A percentile compares a stretch with the other conserved stretches of the same genome.
phyloP scores from a whole-genome alignment of 2,113 vertebrate genomes.

The Pomatostomus ruficeps region DNA sequence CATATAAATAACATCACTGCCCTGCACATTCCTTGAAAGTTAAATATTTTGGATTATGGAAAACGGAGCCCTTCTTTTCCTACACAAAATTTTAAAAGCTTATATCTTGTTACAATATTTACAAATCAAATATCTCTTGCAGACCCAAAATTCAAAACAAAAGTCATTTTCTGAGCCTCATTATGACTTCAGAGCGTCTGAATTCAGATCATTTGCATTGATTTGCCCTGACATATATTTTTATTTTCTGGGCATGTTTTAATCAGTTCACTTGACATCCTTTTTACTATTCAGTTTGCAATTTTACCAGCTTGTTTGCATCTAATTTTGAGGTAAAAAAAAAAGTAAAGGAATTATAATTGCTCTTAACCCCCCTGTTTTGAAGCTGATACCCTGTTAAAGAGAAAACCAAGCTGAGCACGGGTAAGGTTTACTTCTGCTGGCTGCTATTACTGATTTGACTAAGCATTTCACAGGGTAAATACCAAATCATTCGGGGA shows the following conservation, averaged over 20 bases:
- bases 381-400: neutral
- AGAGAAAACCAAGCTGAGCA: neutral
- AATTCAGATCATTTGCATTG: neutral
- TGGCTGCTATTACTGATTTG: conserved; percentile 35
- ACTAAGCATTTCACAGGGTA: conserved; percentile 47
- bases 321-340: neutral
- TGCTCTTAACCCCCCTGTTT: neutral
- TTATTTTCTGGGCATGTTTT: neutral
- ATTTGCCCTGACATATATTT: neutral
- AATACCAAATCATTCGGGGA: neutral
- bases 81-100: neutral
- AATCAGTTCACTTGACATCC: neutral
- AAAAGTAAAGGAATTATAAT: neutral
- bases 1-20: neutral
- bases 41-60: neutral
- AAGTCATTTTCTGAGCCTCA: neutral
- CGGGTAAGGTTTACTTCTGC: neutral
- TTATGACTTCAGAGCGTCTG: neutral
- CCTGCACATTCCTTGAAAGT: neutral
- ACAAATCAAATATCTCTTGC: neutral
- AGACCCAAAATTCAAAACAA: neutral
- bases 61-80: neutral
- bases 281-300: neutral
- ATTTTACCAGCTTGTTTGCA: neutral
- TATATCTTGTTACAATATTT: neutral